Evolutionary conservation across 2,888 invertebrate species (phyloP).

Genomic region (Aphodius granarius): DNA sequence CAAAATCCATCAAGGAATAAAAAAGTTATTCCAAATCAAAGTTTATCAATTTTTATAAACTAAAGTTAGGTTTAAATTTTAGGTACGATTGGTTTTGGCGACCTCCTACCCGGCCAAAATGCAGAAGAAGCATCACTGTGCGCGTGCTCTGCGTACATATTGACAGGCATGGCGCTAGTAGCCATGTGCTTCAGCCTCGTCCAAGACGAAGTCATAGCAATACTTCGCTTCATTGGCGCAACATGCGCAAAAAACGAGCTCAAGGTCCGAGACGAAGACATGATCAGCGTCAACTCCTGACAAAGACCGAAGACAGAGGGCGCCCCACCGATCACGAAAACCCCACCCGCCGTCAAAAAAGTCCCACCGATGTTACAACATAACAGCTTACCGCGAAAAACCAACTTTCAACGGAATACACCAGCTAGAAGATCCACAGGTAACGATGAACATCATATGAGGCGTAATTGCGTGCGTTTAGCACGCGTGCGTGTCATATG

Average conservation of each 20-base stretch:
- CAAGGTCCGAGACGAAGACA: conserved; percentile 50
- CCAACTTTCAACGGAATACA: conserved; percentile 66
- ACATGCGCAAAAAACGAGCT: conserved; percentile 32
- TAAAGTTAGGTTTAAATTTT: not conserved
- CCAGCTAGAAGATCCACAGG: conserved; percentile 65
- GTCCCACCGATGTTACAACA: conserved; percentile 52
- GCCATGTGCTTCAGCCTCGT: conserved; percentile 88
- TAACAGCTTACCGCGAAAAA: conserved; percentile 59
- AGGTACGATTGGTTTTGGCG: conserved; percentile 81
- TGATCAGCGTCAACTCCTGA: conserved; percentile 54
- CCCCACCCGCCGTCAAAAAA: conserved; percentile 47
- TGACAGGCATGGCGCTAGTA: conserved; percentile 82
- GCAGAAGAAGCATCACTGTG: conserved; percentile 70
- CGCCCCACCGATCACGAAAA: conserved; percentile 52
- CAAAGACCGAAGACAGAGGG: conserved; percentile 57
- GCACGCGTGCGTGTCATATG: no score
- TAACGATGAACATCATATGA: conserved; percentile 24
- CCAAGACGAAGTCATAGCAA: conserved; percentile 71
- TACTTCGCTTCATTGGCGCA: conserved; percentile 57
- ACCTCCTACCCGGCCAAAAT: conserved; percentile 70
- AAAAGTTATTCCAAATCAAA: not conserved
- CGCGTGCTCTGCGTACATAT: conserved; percentile 78
- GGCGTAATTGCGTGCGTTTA: no score
- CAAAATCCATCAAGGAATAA: no score
- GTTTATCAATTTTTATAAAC: conserved; percentile 43